Percentiles rank a stretch among this genome's conserved stretches.
Conservation (phyloP, 2,113 vertebrate genomes). For the Plecturocebus donacophilus region DNA sequence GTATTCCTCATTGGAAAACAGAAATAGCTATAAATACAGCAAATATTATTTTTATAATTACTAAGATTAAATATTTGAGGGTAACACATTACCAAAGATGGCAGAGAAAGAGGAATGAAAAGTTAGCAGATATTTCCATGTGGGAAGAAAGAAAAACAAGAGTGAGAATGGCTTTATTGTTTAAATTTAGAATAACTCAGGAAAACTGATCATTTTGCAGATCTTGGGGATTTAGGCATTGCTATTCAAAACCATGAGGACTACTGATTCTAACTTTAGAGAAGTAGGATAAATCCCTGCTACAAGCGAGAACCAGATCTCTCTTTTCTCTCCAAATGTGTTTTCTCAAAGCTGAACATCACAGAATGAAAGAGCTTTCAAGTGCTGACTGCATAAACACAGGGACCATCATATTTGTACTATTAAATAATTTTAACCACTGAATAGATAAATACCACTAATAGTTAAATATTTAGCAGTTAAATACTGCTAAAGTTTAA, state of each 20-base stretch:
- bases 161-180: neutral
- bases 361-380: conserved; percentile 5
- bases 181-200: neutral
- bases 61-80: conserved; percentile 4
- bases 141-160: neutral
- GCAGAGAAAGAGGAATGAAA: conserved; percentile 6
- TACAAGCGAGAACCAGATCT: conserved; percentile 36
- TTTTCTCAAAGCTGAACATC: conserved; percentile 41
- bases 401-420: neutral
- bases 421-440: conserved; percentile 4
- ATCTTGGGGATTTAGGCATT: neutral
- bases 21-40: conserved; percentile 37
- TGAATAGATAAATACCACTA: neutral
- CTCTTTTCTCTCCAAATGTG: neutral
- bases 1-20: neutral
- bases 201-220: neutral
- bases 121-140: neutral
- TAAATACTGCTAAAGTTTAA: conserved; percentile 11
- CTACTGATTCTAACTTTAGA: conserved; percentile 12
- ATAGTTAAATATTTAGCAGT: conserved; percentile 19
- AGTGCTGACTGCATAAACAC: conserved; percentile 22
- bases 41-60: conserved; percentile 24
- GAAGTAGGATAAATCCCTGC: conserved; percentile 18
- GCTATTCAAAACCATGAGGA: conserved; percentile 10
- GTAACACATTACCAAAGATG: neutral